These are phyloP conservation scores for Larimichthys crocea DNA, from an alignment of 2,113 vertebrate species.

Conservation along the genomic window DNA sequence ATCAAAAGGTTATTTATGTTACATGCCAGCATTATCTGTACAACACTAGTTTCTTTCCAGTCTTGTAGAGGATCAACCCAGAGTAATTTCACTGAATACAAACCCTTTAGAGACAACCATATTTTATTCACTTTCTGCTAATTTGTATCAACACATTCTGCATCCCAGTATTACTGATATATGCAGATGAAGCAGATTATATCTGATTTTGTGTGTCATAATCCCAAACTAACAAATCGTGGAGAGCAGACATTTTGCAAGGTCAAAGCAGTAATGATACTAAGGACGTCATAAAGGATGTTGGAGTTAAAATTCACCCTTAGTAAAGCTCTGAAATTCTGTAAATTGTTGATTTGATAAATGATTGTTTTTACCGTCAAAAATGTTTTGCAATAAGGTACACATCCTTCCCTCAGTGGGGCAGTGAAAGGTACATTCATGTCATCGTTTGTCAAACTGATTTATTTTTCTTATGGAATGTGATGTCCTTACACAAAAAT, in stretches of 20 bases:
- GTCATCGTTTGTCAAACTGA: background rate
- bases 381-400: background rate
- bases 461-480: slow-evolving; percentile 30
- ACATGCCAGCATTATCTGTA: background rate
- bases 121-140: background rate
- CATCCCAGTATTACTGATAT: background rate
- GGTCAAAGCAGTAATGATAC: background rate
- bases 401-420: background rate
- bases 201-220: background rate
- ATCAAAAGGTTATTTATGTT: background rate
- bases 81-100: background rate
- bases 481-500: slow-evolving; percentile 39
- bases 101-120: too few relatives aligned
- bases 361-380: background rate
- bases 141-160: background rate
- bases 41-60: background rate
- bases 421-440: background rate
- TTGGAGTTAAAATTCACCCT: too few relatives aligned
- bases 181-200: background rate
- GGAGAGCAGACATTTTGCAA: background rate
- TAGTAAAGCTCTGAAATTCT: background rate
- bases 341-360: background rate
- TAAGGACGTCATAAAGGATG: too few relatives aligned
- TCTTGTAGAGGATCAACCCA: background rate
- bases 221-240: background rate